Evolutionary conservation across 2,797 vertebrate genomes (phyloP).

Genomic region (Silurus lanzhouensis): DNA sequence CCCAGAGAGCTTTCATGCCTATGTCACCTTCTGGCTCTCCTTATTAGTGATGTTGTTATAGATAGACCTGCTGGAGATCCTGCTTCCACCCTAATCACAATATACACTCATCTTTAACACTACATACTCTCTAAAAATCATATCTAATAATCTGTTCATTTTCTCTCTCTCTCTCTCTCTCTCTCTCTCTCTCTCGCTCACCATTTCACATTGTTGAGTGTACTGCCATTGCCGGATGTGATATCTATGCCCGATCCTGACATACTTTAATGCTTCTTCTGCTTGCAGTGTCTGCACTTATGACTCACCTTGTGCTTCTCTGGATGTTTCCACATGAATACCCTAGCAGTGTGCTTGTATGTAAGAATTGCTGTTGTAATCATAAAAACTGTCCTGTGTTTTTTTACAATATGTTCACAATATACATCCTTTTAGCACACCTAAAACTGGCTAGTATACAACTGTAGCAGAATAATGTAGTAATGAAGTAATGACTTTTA

Average conservation of each 20-base stretch:
- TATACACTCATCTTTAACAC: background rate
- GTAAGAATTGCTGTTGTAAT: background rate
- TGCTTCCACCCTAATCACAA: background rate
- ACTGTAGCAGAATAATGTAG: background rate
- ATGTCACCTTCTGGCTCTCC: background rate
- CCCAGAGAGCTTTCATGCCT: background rate
- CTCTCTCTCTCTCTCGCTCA: background rate
- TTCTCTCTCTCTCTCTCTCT: background rate
- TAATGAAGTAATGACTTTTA: background rate
- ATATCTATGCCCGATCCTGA: background rate
- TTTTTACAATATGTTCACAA: background rate
- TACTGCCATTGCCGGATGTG: background rate
- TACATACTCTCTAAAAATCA: background rate
- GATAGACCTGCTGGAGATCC: background rate
- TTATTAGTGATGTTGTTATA: background rate
- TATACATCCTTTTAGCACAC: background rate
- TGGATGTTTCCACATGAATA: background rate
- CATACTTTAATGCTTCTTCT: background rate
- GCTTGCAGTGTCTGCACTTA: background rate
- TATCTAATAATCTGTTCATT: background rate
- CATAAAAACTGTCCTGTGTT: background rate
- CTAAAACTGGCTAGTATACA: no score
- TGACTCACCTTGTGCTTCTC: background rate
- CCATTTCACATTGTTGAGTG: background rate
- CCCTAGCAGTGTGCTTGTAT: background rate